Percentiles rank a stretch among this genome's conserved stretches.
phyloP scores from a whole-genome alignment of 2,888 invertebrate species.

The Miltochrista miniata region DNA sequence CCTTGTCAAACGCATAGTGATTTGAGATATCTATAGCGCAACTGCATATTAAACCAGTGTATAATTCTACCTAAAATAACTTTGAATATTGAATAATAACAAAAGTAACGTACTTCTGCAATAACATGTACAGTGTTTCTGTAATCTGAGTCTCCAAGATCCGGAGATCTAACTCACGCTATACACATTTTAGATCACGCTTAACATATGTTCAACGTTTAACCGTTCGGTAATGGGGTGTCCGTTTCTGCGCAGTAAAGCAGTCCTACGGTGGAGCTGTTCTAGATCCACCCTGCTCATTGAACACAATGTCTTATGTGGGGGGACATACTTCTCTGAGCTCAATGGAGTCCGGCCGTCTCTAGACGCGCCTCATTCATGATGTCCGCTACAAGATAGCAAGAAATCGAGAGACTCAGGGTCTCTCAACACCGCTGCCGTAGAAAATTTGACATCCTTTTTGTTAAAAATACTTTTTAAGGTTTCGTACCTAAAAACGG shows the following conservation, averaged over 20 bases:
- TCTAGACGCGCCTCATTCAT: neutral
- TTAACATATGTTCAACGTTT: neutral
- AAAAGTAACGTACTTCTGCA: neutral
- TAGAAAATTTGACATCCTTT: conserved; percentile 8
- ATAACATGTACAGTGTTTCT: neutral
- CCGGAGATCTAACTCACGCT: conserved; percentile 4
- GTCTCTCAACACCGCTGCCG: conserved; percentile 4
- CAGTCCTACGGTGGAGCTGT: conserved; percentile 10
- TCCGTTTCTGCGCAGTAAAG: conserved; percentile 13
- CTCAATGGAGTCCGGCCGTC: conserved; percentile 2
- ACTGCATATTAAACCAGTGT: too few species aligned
- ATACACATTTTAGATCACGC: neutral
- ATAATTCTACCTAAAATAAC: too few species aligned
- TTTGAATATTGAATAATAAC: too few species aligned
- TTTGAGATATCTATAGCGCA: too few species aligned
- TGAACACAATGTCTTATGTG: neutral
- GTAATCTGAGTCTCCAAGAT: neutral
- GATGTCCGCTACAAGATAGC: conserved; percentile 1
- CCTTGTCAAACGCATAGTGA: too few species aligned
- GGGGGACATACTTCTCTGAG: neutral
- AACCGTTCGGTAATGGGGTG: neutral
- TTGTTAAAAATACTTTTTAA: too few species aligned
- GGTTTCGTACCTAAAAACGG: too few species aligned
- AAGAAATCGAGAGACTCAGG: neutral
- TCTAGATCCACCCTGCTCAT: conserved; percentile 3